Percentiles rank a stretch among this genome's conserved stretches.
These are phyloP conservation scores for Blomia tropicalis DNA, from an alignment of 2,888 invertebrate species.

Conservation along the genomic window DNA sequence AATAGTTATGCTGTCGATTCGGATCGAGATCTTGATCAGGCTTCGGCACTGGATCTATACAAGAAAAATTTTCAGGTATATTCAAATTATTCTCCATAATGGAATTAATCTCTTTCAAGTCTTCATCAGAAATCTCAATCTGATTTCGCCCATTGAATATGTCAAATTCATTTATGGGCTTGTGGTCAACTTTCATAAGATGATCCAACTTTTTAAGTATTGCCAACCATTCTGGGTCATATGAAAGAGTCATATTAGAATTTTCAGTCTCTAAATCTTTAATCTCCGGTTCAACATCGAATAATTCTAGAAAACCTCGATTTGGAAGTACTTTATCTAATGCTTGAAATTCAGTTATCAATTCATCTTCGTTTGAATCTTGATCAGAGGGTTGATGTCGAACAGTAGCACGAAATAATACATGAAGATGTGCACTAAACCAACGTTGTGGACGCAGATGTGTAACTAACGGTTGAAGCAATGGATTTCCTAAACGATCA, in stretches of 20 bases:
- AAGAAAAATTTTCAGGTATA: constrained; percentile 63
- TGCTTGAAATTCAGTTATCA: constrained; percentile 65
- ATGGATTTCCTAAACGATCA: constrained; percentile 68
- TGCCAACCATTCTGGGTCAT: constrained; percentile 88
- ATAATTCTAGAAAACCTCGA: constrained; percentile 29
- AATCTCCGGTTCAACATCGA: background rate
- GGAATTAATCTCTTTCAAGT: constrained; percentile 47
- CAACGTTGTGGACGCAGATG: constrained; percentile 69
- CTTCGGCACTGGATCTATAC: constrained; percentile 17
- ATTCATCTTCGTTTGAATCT: background rate
- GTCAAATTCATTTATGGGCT: background rate
- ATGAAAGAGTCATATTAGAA: constrained; percentile 32
- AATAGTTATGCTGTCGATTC: constrained; percentile 21
- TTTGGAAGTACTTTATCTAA: constrained; percentile 89
- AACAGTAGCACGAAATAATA: constrained; percentile 77
- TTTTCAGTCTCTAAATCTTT: background rate
- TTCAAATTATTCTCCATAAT: constrained; percentile 50
- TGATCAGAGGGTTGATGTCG: constrained; percentile 44
- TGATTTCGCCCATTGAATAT: background rate
- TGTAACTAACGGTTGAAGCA: constrained; percentile 62
- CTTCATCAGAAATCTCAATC: constrained; percentile 44
- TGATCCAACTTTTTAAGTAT: constrained; percentile 75
- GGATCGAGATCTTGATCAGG: constrained; percentile 9
- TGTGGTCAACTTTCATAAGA: constrained; percentile 47
- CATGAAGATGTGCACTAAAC: constrained; percentile 95